A percentile compares a stretch with the other conserved stretches of the same genome.
phyloP scores from a whole-genome alignment of 2,113 vertebrate genomes.

The Martes martes region DNA sequence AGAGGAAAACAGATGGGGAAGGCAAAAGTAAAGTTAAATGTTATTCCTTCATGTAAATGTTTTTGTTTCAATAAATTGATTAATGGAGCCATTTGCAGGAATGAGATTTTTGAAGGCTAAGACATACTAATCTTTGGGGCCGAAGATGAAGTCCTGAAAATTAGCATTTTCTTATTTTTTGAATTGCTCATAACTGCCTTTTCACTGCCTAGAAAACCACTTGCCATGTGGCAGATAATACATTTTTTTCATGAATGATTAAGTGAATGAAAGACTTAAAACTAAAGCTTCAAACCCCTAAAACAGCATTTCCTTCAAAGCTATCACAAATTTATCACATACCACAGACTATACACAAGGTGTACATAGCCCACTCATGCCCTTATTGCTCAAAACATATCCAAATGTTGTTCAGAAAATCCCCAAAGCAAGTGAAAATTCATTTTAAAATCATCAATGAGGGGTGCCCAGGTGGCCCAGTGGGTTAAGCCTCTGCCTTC shows the following conservation, averaged over 20 bases:
- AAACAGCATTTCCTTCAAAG: conserved; percentile 11
- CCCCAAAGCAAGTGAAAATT: background rate
- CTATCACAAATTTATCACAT: background rate
- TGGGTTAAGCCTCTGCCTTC: too few relatives aligned
- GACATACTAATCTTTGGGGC: background rate
- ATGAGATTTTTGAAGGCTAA: background rate
- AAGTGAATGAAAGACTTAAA: conserved; percentile 7
- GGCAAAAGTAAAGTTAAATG: conserved; percentile 7
- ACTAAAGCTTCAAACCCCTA: background rate
- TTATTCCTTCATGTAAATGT: background rate
- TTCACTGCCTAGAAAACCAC: background rate
- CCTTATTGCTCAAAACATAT: conserved; percentile 27
- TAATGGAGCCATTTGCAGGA: background rate
- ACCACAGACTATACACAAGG: too few relatives aligned
- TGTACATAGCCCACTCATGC: background rate
- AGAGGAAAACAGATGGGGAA: background rate
- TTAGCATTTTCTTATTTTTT: background rate
- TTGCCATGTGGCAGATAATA: background rate
- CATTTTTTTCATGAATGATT: background rate
- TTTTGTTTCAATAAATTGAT: conserved; percentile 10
- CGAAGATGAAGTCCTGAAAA: background rate
- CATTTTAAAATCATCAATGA: background rate
- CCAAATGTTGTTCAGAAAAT: background rate
- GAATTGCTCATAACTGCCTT: background rate
- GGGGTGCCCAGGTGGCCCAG: too few relatives aligned